Percentiles rank a stretch among this genome's conserved stretches.
phyloP scores from a whole-genome alignment of 2,113 vertebrate species.

The Macheiramphus alcinus region DNA sequence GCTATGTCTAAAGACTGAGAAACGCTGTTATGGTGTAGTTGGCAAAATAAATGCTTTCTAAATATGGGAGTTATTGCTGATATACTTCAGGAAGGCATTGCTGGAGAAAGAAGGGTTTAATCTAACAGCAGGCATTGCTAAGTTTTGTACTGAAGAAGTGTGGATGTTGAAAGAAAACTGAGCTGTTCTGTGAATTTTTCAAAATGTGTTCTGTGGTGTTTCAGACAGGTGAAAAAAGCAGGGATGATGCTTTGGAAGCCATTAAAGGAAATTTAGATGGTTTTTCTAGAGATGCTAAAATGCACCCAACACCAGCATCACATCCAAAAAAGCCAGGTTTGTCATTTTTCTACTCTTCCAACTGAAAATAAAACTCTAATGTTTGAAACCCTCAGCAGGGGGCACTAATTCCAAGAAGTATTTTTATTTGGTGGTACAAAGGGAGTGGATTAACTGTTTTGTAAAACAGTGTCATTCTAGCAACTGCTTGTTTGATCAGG shows the following conservation, averaged over 20 bases:
- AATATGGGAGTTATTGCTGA: background rate
- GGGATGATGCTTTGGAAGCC: slow-evolving; percentile 96
- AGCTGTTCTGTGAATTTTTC: background rate
- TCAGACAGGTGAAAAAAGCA: slow-evolving; percentile 92
- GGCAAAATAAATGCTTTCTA: background rate
- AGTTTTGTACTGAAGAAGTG: background rate
- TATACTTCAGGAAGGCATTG: background rate
- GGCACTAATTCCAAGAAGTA: background rate
- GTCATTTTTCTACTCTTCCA: slow-evolving; percentile 27
- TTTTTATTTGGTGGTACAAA: background rate
- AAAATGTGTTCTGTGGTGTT: slow-evolving; percentile 30
- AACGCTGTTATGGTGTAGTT: background rate
- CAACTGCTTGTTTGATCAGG: background rate
- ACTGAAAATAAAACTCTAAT: background rate
- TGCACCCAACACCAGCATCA: slow-evolving; percentile 91
- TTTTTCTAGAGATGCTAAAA: slow-evolving; percentile 97
- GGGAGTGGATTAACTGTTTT: background rate
- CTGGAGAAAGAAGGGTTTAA: background rate
- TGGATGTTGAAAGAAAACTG: background rate
- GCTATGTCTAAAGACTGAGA: background rate
- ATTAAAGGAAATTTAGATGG: slow-evolving; percentile 98
- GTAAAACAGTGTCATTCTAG: background rate
- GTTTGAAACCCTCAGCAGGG: background rate
- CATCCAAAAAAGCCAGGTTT: slow-evolving; percentile 94
- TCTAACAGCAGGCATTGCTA: background rate